Percentiles rank a stretch among this genome's conserved stretches.
These are phyloP conservation scores for Thomomys bottae DNA, from an alignment of 2,113 vertebrate species.

Conservation along the genomic window DNA sequence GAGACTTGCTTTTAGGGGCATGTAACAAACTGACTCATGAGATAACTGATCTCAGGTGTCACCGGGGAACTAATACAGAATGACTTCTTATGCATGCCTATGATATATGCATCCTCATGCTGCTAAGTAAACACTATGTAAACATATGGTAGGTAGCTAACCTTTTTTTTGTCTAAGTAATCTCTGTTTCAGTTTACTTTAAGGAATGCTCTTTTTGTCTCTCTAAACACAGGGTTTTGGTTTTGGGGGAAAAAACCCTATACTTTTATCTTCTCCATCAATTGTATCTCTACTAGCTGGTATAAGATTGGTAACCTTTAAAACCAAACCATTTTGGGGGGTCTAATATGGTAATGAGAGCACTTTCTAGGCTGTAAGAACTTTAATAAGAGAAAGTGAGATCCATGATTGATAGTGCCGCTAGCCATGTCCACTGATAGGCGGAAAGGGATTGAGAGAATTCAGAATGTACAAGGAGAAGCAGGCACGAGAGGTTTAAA, in stretches of 20 bases:
- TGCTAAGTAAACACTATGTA: neutral
- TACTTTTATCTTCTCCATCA: neutral
- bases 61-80: neutral
- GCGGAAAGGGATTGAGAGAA: neutral
- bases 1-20: neutral
- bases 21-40: neutral
- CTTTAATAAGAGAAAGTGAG: neutral
- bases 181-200: neutral
- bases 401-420: neutral
- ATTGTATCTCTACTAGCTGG: neutral
- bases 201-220: neutral
- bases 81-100: neutral
- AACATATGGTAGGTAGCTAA: neutral
- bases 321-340: neutral
- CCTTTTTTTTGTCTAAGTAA: neutral
- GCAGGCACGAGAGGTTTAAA: neutral
- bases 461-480: neutral
- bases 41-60: neutral
- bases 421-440: neutral
- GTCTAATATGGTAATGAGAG: neutral
- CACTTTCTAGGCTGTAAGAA: neutral
- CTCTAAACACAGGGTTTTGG: neutral
- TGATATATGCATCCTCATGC: accelerated
- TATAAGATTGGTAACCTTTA: neutral
- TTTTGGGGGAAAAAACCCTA: neutral